These are phyloP conservation scores for Pterocles orientalis DNA, from an alignment of 2,113 vertebrate genomes.

Conservation along the genomic window DNA sequence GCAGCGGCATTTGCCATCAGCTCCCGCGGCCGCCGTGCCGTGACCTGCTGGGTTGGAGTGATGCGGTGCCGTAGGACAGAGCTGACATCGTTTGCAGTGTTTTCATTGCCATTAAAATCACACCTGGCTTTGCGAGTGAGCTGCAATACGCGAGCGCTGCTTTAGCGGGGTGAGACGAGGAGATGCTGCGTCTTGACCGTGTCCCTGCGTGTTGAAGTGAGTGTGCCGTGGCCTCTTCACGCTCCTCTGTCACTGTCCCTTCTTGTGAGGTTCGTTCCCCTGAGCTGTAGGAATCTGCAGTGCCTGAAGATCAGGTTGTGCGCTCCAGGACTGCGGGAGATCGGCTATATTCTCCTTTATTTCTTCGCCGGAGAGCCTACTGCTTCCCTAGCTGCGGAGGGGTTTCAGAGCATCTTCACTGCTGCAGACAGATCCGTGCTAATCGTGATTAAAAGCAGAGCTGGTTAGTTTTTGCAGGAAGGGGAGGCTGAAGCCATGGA, in stretches of 20 bases:
- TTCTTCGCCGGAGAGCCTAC: neutral
- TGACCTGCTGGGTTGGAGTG: slow-evolving; percentile 28
- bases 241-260: neutral
- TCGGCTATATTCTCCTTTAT: neutral
- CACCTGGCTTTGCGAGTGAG: slow-evolving; percentile 11
- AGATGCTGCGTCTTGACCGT: neutral
- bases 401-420: neutral
- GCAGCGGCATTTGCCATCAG: neutral
- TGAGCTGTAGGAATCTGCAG: neutral
- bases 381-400: neutral
- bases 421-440: neutral
- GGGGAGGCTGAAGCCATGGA: neutral
- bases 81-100: neutral
- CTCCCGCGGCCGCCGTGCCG: neutral
- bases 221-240: neutral
- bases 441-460: neutral
- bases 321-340: neutral
- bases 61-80: slow-evolving; percentile 49
- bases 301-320: neutral
- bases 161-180: neutral
- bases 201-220: neutral
- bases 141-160: neutral
- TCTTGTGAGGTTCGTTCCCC: neutral
- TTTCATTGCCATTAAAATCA: slow-evolving; percentile 52
- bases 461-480: neutral